phyloP scores from a whole-genome alignment of 2,797 vertebrate species.

The Smutsia gigantea region DNA sequence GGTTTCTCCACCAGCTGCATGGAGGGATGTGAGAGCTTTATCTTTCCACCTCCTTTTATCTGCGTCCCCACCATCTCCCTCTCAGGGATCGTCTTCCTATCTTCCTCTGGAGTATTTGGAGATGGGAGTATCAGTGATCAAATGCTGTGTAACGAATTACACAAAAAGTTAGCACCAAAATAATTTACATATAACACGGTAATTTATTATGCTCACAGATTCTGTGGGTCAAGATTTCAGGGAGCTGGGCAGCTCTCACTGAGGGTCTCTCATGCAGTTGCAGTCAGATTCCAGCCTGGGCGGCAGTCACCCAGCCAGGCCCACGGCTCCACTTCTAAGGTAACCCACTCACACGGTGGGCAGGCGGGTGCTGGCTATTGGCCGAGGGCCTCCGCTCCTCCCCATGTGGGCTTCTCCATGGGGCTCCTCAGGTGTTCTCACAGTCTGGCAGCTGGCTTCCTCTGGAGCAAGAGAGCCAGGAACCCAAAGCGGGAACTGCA shows the following conservation, averaged over 20 bases:
- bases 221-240: not conserved
- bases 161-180: not conserved
- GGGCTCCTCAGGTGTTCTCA: not conserved
- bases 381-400: not conserved
- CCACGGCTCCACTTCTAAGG: not conserved
- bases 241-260: not conserved
- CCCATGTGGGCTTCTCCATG: not conserved
- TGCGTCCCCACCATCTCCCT: not conserved
- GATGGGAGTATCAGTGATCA: not conserved
- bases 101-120: not conserved
- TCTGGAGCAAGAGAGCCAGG: not conserved
- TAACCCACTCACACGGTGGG: not conserved
- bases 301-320: not conserved
- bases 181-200: not conserved
- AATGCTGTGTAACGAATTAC: not conserved
- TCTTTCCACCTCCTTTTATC: not conserved
- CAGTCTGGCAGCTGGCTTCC: not conserved
- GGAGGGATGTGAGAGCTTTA: not conserved
- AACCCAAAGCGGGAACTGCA: not conserved
- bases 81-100: not conserved
- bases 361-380: not conserved
- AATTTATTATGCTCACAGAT: not conserved
- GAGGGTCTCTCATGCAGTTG: not conserved
- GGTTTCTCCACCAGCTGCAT: not conserved
- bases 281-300: not conserved